A percentile compares a stretch with the other conserved stretches of the same genome.
phyloP scores from a whole-genome alignment of 30 jellyfish, hydroid and myxozoan genomes.

The Cassiopea andromeda region DNA sequence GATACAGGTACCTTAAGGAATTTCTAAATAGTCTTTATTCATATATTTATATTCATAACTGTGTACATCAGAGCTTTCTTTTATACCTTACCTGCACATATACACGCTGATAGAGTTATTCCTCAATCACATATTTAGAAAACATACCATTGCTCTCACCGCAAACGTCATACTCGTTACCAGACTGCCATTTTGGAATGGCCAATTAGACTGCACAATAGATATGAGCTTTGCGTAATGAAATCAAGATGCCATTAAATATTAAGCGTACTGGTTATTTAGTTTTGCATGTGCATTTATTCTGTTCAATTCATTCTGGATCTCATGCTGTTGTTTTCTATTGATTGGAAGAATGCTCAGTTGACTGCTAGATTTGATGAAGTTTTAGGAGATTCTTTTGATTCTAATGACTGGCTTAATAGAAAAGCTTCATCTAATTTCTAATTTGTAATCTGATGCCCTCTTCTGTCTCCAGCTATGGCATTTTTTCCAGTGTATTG shows the following conservation, averaged over 20 bases:
- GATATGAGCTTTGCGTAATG: constrained; percentile 5
- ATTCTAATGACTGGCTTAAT: neutral
- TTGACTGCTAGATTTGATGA: constrained; percentile 7
- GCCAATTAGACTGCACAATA: constrained; percentile 1
- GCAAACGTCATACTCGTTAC: constrained; percentile 18
- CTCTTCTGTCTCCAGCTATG: neutral
- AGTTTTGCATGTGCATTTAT: constrained; percentile 14
- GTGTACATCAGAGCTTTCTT: constrained; percentile 40
- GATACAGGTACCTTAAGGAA: constrained; percentile 54
- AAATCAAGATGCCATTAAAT: constrained; percentile 30
- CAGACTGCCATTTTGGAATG: neutral
- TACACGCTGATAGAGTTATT: neutral
- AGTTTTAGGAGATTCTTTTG: neutral
- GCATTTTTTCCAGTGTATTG: neutral
- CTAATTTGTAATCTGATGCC: neutral
- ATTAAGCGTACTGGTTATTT: constrained; percentile 28
- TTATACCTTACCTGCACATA: constrained; percentile 45
- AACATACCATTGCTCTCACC: constrained; percentile 23
- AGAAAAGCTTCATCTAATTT: neutral
- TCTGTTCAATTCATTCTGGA: constrained; percentile 1
- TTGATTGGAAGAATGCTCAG: constrained; percentile 30
- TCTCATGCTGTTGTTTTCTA: constrained; percentile 3
- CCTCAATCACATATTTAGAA: constrained; percentile 44
- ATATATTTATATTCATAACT: constrained; percentile 21
- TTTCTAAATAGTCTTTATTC: constrained; percentile 33